Evolutionary conservation across 2,113 vertebrate genomes (phyloP).

Genomic region (Larimichthys polyactis): DNA sequence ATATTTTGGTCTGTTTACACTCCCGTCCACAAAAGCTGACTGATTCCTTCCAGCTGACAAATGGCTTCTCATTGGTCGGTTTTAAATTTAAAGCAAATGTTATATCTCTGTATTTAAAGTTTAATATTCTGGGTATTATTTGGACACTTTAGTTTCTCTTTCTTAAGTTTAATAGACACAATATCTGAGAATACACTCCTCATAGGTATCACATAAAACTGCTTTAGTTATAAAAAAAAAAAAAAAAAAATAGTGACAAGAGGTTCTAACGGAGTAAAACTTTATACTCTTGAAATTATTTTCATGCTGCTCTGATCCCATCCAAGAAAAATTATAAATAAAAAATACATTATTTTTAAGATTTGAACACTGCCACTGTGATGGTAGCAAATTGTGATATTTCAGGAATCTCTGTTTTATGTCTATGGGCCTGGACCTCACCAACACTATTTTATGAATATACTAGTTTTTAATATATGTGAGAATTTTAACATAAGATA

Average conservation of each 20-base stretch:
- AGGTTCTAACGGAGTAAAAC: no score
- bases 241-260: no score
- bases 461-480: background rate
- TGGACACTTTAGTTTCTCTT: background rate
- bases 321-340: background rate
- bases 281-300: no score
- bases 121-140: background rate
- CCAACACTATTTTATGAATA: background rate
- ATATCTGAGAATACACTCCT: background rate
- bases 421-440: background rate
- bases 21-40: conserved; percentile 42
- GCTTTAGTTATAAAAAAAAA: background rate
- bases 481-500: no score
- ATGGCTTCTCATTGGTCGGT: background rate
- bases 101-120: background rate
- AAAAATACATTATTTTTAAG: background rate
- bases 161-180: background rate
- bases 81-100: background rate
- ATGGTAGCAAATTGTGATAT: background rate
- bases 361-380: background rate
- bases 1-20: conserved; percentile 48
- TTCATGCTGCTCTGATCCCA: background rate
- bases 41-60: conserved; percentile 47
- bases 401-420: background rate
- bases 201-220: background rate